Percentiles rank a stretch among this genome's conserved stretches.
Conservation (phyloP, 2,113 vertebrate genomes). For the Trematomus loennbergii region DNA sequence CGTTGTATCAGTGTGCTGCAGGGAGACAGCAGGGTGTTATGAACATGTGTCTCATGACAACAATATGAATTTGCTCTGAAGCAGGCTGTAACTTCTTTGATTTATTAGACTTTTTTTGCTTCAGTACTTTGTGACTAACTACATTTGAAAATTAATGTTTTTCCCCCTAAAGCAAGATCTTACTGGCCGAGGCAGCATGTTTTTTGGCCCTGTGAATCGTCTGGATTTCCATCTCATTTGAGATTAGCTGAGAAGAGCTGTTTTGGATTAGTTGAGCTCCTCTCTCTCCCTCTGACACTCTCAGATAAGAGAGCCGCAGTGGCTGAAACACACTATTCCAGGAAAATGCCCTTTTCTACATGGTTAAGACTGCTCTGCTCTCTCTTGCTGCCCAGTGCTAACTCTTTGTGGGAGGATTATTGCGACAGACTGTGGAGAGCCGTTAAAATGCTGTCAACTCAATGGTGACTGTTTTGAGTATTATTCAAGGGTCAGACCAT, state of each 20-base stretch:
- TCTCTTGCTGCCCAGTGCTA: slow-evolving; percentile 63
- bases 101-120: slow-evolving; percentile 36
- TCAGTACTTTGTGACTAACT: slow-evolving; percentile 44
- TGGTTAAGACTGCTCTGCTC: slow-evolving; percentile 66
- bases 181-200: slow-evolving; percentile 54
- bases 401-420: slow-evolving; percentile 74
- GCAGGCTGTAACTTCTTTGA: slow-evolving; percentile 25
- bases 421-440: slow-evolving; percentile 50
- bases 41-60: background rate
- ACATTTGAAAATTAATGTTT: slow-evolving; percentile 56
- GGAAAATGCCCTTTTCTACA: slow-evolving; percentile 74
- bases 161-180: slow-evolving; percentile 46
- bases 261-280: slow-evolving; percentile 76
- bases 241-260: slow-evolving; percentile 80
- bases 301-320: slow-evolving; percentile 77
- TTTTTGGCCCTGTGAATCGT: slow-evolving; percentile 69
- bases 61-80: slow-evolving; percentile 30
- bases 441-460: slow-evolving; percentile 60
- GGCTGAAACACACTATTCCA: slow-evolving; percentile 69
- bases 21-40: background rate
- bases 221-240: slow-evolving; percentile 84
- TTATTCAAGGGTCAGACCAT: slow-evolving; percentile 44
- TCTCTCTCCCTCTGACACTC: slow-evolving; percentile 73
- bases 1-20: background rate
- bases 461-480: slow-evolving; percentile 50